A percentile compares a stretch with the other conserved stretches of the same genome.
phyloP scores from a whole-genome alignment of 2,888 invertebrate species.

The Pristionchus entomophagus region DNA sequence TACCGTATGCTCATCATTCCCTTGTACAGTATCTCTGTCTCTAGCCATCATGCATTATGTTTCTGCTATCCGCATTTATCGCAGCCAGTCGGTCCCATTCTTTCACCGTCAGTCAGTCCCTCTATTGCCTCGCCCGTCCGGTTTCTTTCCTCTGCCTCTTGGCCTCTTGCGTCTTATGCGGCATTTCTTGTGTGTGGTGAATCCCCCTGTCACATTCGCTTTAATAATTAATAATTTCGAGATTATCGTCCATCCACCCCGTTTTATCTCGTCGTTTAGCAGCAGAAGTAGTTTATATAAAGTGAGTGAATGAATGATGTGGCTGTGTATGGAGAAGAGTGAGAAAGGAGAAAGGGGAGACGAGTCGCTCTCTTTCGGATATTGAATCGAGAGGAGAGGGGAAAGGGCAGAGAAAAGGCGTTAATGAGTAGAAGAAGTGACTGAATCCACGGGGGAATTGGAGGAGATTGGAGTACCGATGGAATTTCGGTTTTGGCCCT shows the following conservation, averaged over 20 bases:
- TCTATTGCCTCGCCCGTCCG: too few species aligned
- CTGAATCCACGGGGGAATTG: conserved; percentile 26
- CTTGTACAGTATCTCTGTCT: background rate
- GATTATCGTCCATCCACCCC: conserved; percentile 11
- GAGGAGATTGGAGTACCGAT: too few species aligned
- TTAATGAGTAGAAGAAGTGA: conserved; percentile 45
- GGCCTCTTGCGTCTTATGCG: background rate
- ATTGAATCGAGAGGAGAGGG: conserved; percentile 29
- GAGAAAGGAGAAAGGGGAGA: background rate
- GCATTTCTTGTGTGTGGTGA: conserved; percentile 31
- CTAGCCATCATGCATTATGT: background rate
- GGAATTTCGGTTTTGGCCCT: too few species aligned
- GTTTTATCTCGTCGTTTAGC: conserved; percentile 1
- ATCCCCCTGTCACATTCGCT: conserved; percentile 31
- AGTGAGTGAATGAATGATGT: background rate
- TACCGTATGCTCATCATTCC: conserved; percentile 1
- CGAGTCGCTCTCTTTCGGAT: conserved; percentile 39
- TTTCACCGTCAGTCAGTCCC: conserved; percentile 9
- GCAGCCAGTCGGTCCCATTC: background rate
- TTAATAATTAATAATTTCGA: conserved; percentile 32
- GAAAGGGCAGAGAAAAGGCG: background rate
- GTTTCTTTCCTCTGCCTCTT: too few species aligned
- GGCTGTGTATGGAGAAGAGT: background rate
- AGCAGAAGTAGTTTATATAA: conserved; percentile 23
- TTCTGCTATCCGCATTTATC: conserved; percentile 2